These are phyloP conservation scores for Pocota personata DNA, from an alignment of 2,888 invertebrate species.

Conservation along the genomic window DNA sequence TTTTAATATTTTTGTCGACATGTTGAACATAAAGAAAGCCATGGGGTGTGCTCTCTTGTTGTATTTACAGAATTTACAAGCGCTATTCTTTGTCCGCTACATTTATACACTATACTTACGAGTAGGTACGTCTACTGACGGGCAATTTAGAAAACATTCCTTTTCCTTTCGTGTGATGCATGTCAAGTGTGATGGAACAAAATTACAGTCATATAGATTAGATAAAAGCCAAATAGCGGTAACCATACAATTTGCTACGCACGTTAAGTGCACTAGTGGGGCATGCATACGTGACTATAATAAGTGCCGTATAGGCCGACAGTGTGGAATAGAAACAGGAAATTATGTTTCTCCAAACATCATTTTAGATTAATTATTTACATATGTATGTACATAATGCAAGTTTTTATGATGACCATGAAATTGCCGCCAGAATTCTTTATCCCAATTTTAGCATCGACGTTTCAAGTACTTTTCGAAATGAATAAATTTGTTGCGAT, in stretches of 20 bases:
- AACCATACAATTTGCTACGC: constrained; percentile 23
- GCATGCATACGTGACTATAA: background rate
- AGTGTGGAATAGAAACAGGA: too few species aligned
- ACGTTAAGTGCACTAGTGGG: constrained; percentile 4
- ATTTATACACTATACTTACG: background rate
- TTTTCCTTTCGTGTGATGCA: background rate
- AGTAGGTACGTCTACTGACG: background rate
- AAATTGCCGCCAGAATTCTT: too few species aligned
- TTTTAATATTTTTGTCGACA: too few species aligned
- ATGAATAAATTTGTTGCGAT: too few species aligned
- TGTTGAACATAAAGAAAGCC: too few species aligned
- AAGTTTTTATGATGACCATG: too few species aligned
- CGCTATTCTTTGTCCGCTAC: background rate
- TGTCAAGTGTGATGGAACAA: background rate
- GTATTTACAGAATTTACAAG: background rate
- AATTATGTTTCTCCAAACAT: too few species aligned
- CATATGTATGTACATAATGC: too few species aligned
- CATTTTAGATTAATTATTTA: too few species aligned
- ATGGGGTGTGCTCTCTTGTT: background rate
- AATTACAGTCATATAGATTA: background rate
- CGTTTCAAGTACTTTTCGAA: too few species aligned
- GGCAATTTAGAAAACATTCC: background rate
- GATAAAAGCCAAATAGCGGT: background rate
- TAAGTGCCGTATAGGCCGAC: background rate
- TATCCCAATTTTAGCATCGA: too few species aligned